A percentile compares a stretch with the other conserved stretches of the same genome.
These are phyloP conservation scores for Andrena praecox DNA, from an alignment of 2,888 invertebrate species.

Conservation along the genomic window DNA sequence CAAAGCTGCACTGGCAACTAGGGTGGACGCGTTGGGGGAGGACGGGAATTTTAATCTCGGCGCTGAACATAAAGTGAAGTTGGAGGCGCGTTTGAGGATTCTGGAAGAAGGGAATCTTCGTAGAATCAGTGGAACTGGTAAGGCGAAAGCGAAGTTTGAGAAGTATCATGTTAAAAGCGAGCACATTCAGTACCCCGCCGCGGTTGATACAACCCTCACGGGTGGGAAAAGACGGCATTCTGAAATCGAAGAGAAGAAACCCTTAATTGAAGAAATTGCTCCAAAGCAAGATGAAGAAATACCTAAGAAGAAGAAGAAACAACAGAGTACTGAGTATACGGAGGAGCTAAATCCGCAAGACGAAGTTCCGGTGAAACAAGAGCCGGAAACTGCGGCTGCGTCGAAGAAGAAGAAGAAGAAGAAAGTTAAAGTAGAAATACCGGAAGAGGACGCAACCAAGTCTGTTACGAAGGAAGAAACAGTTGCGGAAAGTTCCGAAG, in stretches of 20 bases:
- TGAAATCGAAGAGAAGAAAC: constrained; percentile 83
- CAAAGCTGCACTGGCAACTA: constrained; percentile 96
- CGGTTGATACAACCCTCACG: constrained; percentile 93
- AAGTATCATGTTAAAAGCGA: constrained; percentile 95
- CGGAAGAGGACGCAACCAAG: constrained; percentile 30
- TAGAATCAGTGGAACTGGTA: constrained; percentile 95
- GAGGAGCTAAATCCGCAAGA: constrained; percentile 76
- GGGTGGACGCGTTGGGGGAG: constrained; percentile 98
- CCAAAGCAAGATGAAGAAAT: constrained; percentile 64
- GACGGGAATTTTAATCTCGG: constrained; percentile 94
- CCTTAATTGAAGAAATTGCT: constrained; percentile 82
- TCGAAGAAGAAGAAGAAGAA: constrained; percentile 79
- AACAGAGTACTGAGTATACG: constrained; percentile 46
- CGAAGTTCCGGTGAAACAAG: constrained; percentile 65
- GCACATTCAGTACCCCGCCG: constrained; percentile 91
- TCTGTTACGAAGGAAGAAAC: constrained; percentile 20
- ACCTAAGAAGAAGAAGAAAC: constrained; percentile 79
- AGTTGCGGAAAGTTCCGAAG: constrained; percentile 27
- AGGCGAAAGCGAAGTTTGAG: constrained; percentile 95
- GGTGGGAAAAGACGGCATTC: constrained; percentile 87
- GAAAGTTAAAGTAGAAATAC: constrained; percentile 36
- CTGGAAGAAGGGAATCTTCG: constrained; percentile 94
- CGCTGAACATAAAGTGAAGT: constrained; percentile 94
- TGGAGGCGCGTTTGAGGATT: constrained; percentile 92
- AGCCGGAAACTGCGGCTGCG: constrained; percentile 62